Base-by-base conservation (phyloP, 2,888 invertebrate genomes). In the Dioctria rufipes region DNA sequence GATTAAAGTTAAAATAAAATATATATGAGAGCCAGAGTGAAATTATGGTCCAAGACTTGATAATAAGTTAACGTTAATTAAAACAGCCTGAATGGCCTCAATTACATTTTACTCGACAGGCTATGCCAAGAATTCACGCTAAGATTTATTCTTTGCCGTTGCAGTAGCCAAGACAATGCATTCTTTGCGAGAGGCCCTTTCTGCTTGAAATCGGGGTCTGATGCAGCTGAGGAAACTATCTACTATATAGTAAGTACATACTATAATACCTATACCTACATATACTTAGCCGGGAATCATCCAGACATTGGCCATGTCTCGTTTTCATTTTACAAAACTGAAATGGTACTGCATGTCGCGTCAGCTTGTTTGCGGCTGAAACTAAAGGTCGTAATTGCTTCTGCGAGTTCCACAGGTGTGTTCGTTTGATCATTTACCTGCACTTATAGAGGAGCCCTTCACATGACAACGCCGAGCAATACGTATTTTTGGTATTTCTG, bases 1-100 rank as follows among this genome's bases (percentile, higher is more conserved):
- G 25, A 25, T 25, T 25, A 25, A 25, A 25, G 25, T 25, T 25
- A 25, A 46, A 46, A 46, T 5, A 46, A 46, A 6, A 46, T 6
- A 46, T 78, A 82, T 80, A 78, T 78, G 80, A 82, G 73, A 63
- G 60, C 67, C 61, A 13, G 61, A 66, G 66, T 61, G 78, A 80
- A 82, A 73, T 82, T 82, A 82, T 82, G 78, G 78, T 75, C 66
- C 46, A 43, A 6, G 75, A 40, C 49, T 39, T 39, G 65, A 80
- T 79, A 80, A 82, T 82, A 82, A 82, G 82, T 82, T 80, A 82
- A 82, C 82, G 82, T 82, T 82, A 82, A 82, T 82, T 82, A 82
- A 82, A 80, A 78, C 82, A 78, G 66, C 58, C 67, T 78, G 54
- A 78, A 78, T 78, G 60, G 82, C 82, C 82, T 82, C 82, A 82